These are phyloP conservation scores for Sebastes fasciatus DNA, from an alignment of 2,113 vertebrate genomes.

Conservation along the genomic window DNA sequence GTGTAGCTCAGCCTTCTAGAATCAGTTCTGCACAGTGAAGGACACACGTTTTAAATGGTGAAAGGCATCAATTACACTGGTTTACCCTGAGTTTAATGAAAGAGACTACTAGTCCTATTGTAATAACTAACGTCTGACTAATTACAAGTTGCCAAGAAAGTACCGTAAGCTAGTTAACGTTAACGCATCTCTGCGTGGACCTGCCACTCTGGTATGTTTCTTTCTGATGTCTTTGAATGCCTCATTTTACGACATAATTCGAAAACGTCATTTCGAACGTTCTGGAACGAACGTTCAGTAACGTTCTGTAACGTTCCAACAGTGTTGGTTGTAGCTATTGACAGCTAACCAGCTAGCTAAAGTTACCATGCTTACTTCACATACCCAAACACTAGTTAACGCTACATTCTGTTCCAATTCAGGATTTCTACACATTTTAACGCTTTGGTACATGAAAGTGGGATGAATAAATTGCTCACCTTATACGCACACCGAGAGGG, in stretches of 20 bases:
- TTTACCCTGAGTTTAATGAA: neutral
- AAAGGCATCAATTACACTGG: neutral
- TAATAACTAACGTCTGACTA: neutral
- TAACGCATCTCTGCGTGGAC: neutral
- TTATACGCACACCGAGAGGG: neutral
- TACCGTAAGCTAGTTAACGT: neutral
- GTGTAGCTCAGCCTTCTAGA: neutral
- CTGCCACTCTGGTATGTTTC: neutral
- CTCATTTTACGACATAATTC: too few species aligned
- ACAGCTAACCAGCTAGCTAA: conserved; percentile 41
- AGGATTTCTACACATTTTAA: neutral
- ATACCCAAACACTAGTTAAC: neutral
- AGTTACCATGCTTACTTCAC: neutral
- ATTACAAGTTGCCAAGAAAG: neutral
- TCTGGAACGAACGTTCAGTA: too few species aligned
- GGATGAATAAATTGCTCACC: neutral
- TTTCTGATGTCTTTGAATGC: too few species aligned
- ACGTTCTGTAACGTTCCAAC: neutral
- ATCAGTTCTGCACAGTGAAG: neutral
- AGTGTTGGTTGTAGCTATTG: neutral
- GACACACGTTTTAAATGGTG: neutral
- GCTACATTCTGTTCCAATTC: neutral
- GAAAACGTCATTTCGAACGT: too few species aligned
- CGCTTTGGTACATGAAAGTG: neutral
- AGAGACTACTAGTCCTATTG: neutral